phyloP scores from a whole-genome alignment of 2,113 vertebrate species.

The Mirza zaza region DNA sequence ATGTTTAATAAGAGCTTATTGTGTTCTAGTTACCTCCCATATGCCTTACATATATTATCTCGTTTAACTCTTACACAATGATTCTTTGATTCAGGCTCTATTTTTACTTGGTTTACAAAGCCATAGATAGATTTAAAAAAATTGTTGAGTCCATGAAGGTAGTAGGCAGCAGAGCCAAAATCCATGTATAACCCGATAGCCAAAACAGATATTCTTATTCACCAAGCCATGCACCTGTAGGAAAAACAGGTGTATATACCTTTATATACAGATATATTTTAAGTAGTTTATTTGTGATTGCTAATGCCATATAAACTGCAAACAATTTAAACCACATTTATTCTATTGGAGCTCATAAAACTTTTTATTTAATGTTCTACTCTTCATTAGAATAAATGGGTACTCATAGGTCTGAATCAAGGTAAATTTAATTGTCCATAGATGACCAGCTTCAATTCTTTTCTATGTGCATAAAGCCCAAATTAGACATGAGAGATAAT shows the following conservation, averaged over 20 bases:
- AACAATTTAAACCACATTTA: conserved; percentile 78
- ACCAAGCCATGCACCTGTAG: not conserved
- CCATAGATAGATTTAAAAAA: conserved; percentile 2
- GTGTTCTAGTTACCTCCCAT: not conserved
- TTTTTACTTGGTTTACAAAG: not conserved
- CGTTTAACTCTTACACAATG: not conserved
- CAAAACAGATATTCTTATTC: not conserved
- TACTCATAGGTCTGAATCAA: conserved; percentile 61
- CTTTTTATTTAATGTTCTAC: conserved; percentile 75
- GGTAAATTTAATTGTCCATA: conserved; percentile 71
- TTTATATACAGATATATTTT: not conserved
- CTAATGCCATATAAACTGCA: conserved; percentile 73
- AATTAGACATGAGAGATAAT: conserved; percentile 72
- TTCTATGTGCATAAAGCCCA: conserved; percentile 55
- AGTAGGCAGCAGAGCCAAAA: not conserved
- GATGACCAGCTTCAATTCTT: conserved; percentile 70
- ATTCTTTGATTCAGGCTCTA: not conserved
- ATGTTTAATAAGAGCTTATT: not conserved
- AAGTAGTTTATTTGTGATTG: conserved; percentile 77
- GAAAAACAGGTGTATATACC: not conserved
- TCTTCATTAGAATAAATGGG: conserved; percentile 77
- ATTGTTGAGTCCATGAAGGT: not conserved
- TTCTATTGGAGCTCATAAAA: conserved; percentile 76
- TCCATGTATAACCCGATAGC: not conserved
- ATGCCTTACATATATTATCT: not conserved